A percentile compares a stretch with the other conserved stretches of the same genome.
These are phyloP conservation scores for Stegostoma tigrinum DNA, from an alignment of 2,113 vertebrate species.

Conservation along the genomic window DNA sequence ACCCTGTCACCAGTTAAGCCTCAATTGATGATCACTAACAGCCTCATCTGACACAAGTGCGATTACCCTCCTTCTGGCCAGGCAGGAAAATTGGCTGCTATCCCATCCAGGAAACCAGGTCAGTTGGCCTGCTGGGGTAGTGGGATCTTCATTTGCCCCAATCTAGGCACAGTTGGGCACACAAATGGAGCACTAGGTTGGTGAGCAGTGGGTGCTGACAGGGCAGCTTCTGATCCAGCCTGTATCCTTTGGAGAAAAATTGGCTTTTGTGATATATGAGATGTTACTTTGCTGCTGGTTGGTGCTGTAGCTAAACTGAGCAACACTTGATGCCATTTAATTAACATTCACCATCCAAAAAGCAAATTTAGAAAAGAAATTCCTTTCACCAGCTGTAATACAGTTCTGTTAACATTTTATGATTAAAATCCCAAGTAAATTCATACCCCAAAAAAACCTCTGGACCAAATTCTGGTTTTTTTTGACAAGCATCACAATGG, in stretches of 20 bases:
- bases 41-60: too few relatives aligned
- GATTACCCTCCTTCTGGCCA: too few relatives aligned
- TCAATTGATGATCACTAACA: too few relatives aligned
- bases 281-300: background rate
- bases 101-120: too few relatives aligned
- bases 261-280: background rate
- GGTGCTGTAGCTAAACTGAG: background rate
- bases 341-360: background rate
- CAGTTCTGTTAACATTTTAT: background rate
- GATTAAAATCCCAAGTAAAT: background rate
- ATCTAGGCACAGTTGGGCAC: too few relatives aligned
- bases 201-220: too few relatives aligned
- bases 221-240: too few relatives aligned
- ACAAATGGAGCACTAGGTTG: too few relatives aligned
- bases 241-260: background rate
- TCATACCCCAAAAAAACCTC: background rate
- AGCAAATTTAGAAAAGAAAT: background rate
- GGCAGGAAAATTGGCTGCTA: too few relatives aligned
- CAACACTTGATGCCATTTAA: background rate
- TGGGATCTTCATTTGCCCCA: too few relatives aligned
- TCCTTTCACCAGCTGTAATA: background rate
- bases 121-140: too few relatives aligned
- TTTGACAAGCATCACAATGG: background rate
- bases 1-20: too few relatives aligned
- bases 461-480: background rate